Evolutionary conservation across 2,797 vertebrate species (phyloP), one percentile per base, ranked within the genome.

Genomic region (Falco naumanni): DNA sequence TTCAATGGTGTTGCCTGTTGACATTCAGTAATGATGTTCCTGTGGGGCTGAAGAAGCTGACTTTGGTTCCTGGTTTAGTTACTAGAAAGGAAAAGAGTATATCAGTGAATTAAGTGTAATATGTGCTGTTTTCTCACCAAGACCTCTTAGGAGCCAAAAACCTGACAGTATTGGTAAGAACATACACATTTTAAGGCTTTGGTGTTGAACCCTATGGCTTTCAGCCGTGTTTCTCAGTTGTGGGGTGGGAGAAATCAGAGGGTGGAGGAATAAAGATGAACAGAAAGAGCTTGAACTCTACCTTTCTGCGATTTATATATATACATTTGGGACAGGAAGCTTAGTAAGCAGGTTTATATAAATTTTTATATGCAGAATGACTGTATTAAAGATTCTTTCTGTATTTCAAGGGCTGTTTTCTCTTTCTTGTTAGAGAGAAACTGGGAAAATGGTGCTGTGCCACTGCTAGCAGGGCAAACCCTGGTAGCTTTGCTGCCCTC

Each of bases 11-110:
- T 47, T 21, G 47, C 19, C 47, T 47, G 47, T 37, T 26, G 57
- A 18, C 45, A 4, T 28, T 21, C 53, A 26, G 16, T 28, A 5
- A 0, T 0, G 31, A 43, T 2, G 3, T 39, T 48, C n/a, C 41
- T 8, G 15, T 29, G 6, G 17, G 69, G 41, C 50, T 74, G 69
- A 28, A 74, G 81, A 72, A 39, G 50, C 41, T 9, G 41, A 29
- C 15, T n/a, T 29, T 39, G 18, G 39, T 22, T 64, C 37, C 80
- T 17, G 57, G 33, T 20, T 47, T 26, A 25, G 33, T 33, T 26
- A 5, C 48, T 26, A 21, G 26, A 33, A 71, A 45, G 26, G 33
- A 45, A 26, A 37, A 72, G 17, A 37, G 17, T 39, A 26, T 24
- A 45, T 26, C 13, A 3, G 37, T 10, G 33, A 25, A 34, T 37